Percentiles rank a stretch among this genome's conserved stretches.
Evolutionary conservation across 2,888 invertebrate genomes (phyloP).

Genomic region (Galerucella calmariensis): DNA sequence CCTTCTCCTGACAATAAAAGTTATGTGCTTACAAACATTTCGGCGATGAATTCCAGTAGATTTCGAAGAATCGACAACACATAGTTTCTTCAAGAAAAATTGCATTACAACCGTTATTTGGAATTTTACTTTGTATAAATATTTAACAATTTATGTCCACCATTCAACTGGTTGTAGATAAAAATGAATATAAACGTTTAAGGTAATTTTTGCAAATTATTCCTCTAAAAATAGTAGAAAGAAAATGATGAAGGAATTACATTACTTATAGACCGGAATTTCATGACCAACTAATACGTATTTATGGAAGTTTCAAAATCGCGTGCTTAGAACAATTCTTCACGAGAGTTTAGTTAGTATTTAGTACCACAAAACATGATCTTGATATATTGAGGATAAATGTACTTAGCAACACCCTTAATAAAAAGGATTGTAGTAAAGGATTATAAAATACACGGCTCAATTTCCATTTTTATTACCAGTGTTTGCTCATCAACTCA

Average conservation of each 20-base stretch:
- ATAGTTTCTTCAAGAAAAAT: too few species aligned
- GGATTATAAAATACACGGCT: too few species aligned
- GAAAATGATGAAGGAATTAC: neutral
- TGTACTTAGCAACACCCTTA: neutral
- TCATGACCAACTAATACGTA: conserved; percentile 13
- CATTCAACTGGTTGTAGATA: neutral
- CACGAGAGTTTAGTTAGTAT: neutral
- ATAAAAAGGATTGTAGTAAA: too few species aligned
- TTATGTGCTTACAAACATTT: too few species aligned
- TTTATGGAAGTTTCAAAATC: conserved; percentile 17
- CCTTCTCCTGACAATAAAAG: too few species aligned
- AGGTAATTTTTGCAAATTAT: neutral
- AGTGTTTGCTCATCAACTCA: too few species aligned
- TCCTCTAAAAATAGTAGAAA: conserved; percentile 10
- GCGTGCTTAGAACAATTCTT: neutral
- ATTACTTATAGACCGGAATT: conserved; percentile 17
- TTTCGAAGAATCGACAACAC: too few species aligned
- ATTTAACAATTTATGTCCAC: too few species aligned
- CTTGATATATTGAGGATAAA: neutral
- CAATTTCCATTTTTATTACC: too few species aligned
- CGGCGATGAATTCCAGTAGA: too few species aligned
- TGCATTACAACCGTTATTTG: too few species aligned
- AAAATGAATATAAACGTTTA: neutral
- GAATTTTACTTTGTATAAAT: too few species aligned
- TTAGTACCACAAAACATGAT: neutral